Conservation (phyloP, 1,140 invertebrate species). For the Colletes gigas region DNA sequence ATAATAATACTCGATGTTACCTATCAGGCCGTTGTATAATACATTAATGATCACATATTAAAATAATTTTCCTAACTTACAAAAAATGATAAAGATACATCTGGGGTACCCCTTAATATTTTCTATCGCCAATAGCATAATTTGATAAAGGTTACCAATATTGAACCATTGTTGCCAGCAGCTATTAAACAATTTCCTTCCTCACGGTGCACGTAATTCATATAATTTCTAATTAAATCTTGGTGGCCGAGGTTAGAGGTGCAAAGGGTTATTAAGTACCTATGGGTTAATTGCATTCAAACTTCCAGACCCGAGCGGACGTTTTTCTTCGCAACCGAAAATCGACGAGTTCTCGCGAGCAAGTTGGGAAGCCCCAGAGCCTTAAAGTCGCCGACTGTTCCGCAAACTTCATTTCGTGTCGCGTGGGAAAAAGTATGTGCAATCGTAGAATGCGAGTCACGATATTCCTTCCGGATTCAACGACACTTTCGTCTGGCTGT, state of each 20-base stretch:
- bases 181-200: too few relatives aligned
- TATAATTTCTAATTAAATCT: not conserved
- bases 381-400: constrained; percentile 36
- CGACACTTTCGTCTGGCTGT: constrained; percentile 41
- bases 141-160: too few relatives aligned
- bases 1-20: too few relatives aligned
- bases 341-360: constrained; percentile 19
- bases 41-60: too few relatives aligned
- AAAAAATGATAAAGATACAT: too few relatives aligned
- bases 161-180: too few relatives aligned
- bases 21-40: too few relatives aligned
- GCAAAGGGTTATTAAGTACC: not conserved
- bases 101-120: too few relatives aligned
- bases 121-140: too few relatives aligned
- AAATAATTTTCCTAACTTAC: too few relatives aligned
- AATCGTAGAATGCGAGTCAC: constrained; percentile 48
- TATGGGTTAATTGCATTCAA: not conserved
- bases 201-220: not conserved
- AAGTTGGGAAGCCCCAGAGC: constrained; percentile 34
- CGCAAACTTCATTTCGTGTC: constrained; percentile 45
- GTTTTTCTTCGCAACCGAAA: constrained; percentile 32
- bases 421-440: constrained; percentile 47
- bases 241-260: not conserved
- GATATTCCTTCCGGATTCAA: constrained; percentile 41
- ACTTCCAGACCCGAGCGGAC: not conserved